These are phyloP conservation scores for Stramonita haemastoma DNA, from an alignment of 2,888 invertebrate species.

Conservation along the genomic window DNA sequence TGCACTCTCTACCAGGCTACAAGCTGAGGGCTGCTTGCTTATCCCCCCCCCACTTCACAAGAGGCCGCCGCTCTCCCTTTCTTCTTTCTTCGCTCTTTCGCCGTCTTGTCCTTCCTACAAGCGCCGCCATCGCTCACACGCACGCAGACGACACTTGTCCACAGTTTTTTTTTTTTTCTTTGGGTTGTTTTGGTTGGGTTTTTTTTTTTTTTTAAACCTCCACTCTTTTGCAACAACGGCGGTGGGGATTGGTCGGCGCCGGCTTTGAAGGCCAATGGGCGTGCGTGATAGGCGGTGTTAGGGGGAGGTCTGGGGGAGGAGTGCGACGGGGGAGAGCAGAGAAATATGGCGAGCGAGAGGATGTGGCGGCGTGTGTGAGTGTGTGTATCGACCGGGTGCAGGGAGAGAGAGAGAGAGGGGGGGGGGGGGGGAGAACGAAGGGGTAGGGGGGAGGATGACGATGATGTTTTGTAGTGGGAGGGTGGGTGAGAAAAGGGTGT, in stretches of 20 bases:
- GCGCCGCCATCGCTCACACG: slow-evolving; percentile 20
- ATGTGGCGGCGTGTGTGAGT: neutral
- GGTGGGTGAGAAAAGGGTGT: neutral
- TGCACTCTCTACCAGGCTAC: no score
- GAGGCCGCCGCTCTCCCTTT: slow-evolving; percentile 4
- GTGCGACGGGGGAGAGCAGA: neutral
- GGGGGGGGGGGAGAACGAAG: neutral
- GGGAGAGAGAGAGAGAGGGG: slow-evolving; percentile 5
- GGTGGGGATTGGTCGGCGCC: slow-evolving; percentile 23
- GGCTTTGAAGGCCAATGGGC: slow-evolving; percentile 33
- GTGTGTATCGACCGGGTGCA: slow-evolving; percentile 5
- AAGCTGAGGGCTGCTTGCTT: neutral
- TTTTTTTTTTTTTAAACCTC: neutral
- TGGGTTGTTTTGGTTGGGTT: neutral
- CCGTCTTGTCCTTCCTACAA: neutral
- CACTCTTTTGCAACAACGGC: slow-evolving; percentile 21
- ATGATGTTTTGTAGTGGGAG: neutral
- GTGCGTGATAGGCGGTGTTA: slow-evolving; percentile 37
- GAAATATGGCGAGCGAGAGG: slow-evolving; percentile 9
- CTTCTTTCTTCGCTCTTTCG: slow-evolving; percentile 8
- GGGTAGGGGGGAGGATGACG: neutral
- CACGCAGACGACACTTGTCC: slow-evolving; percentile 32
- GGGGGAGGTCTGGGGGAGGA: neutral
- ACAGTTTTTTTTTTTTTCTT: neutral
- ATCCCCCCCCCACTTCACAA: slow-evolving; percentile 12